Evolutionary conservation across 2,888 invertebrate genomes (phyloP).

Genomic region (Spisula subtruncata): DNA sequence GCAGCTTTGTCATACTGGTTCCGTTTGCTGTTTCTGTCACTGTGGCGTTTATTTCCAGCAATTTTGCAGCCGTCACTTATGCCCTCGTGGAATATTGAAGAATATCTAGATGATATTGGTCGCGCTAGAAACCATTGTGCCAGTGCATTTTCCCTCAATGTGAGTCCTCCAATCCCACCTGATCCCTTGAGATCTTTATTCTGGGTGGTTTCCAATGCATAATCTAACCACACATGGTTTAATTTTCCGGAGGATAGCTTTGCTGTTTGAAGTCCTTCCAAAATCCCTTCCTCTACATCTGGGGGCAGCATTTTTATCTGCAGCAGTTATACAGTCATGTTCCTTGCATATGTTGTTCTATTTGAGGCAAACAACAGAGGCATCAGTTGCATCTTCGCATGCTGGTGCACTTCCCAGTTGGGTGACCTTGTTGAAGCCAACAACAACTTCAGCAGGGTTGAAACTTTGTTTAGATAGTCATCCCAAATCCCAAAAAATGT

Average conservation of each 20-base stretch:
- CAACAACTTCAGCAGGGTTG: constrained; percentile 15
- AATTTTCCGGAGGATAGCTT: constrained; percentile 41
- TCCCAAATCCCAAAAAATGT: constrained; percentile 38
- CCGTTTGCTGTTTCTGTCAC: background rate
- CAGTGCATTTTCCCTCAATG: constrained; percentile 42
- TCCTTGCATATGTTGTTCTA: constrained; percentile 41
- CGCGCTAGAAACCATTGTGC: constrained; percentile 52
- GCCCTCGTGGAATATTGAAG: constrained; percentile 10
- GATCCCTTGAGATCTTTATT: constrained; percentile 49
- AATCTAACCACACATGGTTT: constrained; percentile 49
- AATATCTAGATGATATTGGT: constrained; percentile 42
- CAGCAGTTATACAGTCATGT: constrained; percentile 28
- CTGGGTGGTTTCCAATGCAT: constrained; percentile 34
- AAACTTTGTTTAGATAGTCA: constrained; percentile 30
- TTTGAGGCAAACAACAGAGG: constrained; percentile 47
- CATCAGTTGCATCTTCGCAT: constrained; percentile 29
- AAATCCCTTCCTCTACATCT: constrained; percentile 37
- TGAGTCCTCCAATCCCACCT: constrained; percentile 53
- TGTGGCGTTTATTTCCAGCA: background rate
- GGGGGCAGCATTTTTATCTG: constrained; percentile 44
- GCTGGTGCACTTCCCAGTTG: constrained; percentile 34
- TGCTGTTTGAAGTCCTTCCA: constrained; percentile 31
- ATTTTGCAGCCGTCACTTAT: no score
- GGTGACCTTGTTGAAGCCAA: background rate
- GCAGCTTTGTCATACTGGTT: background rate